phyloP scores from a whole-genome alignment of 2,888 invertebrate genomes.

The Alviniconcha strummeri region DNA sequence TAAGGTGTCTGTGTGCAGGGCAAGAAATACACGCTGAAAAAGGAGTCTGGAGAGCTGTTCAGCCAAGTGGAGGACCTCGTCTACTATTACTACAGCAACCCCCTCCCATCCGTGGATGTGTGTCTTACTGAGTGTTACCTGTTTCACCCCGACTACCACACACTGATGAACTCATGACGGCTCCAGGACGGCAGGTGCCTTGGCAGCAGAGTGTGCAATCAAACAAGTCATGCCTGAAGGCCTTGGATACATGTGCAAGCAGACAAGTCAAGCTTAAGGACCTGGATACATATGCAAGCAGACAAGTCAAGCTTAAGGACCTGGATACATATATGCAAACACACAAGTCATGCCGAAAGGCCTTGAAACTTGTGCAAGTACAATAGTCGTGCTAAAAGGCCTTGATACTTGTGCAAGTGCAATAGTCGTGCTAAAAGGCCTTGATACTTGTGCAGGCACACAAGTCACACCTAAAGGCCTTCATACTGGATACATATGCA shows the following conservation, averaged over 20 bases:
- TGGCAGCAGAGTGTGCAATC: neutral
- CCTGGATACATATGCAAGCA: neutral
- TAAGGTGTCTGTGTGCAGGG: neutral
- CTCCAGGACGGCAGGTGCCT: neutral
- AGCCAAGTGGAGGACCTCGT: slow-evolving; percentile 33
- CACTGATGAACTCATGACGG: too few relatives aligned
- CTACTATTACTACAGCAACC: slow-evolving; percentile 36
- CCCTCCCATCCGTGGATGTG: slow-evolving; percentile 26
- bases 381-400: too few relatives aligned
- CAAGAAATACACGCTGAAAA: slow-evolving; percentile 17
- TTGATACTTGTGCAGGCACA: too few relatives aligned
- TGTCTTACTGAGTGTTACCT: slow-evolving; percentile 27
- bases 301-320: neutral
- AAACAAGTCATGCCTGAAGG: neutral
- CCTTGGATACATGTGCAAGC: neutral
- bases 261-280: neutral
- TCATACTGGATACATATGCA: too few relatives aligned
- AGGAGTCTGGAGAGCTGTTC: slow-evolving; percentile 25
- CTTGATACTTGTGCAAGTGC: too few relatives aligned
- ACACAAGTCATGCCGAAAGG: too few relatives aligned
- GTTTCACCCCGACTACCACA: neutral
- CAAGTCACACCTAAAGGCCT: too few relatives aligned
- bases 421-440: too few relatives aligned
- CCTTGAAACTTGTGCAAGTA: too few relatives aligned
- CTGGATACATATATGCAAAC: too few relatives aligned